These are phyloP conservation scores for Trimorus sp. DNA, from an alignment of 2,888 invertebrate species.

Conservation along the genomic window DNA sequence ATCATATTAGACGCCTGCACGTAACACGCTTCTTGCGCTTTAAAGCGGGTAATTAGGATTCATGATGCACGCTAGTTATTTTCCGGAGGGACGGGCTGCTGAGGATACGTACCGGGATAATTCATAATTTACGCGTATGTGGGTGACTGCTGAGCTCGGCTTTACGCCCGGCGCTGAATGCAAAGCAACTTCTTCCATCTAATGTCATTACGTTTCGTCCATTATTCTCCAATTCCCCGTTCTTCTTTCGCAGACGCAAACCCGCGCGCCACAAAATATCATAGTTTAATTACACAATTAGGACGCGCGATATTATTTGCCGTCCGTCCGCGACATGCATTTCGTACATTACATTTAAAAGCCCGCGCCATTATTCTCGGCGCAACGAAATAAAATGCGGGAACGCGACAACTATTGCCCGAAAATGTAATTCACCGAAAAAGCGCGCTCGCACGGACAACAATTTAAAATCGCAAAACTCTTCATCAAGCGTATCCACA, in stretches of 20 bases:
- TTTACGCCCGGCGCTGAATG: constrained; percentile 46
- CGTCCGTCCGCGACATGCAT: too few relatives aligned
- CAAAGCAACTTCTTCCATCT: constrained; percentile 53
- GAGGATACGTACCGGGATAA: constrained; percentile 66
- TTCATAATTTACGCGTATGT: constrained; percentile 62
- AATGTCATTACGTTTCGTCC: constrained; percentile 39
- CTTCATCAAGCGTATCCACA: constrained; percentile 36
- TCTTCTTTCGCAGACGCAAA: constrained; percentile 10
- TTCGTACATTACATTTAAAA: too few relatives aligned
- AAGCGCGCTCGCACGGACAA: too few relatives aligned
- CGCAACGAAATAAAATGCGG: too few relatives aligned
- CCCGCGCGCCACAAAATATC: background rate
- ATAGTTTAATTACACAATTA: constrained; percentile 8
- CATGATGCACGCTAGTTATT: constrained; percentile 74
- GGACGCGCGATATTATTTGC: background rate
- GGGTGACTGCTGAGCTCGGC: constrained; percentile 43
- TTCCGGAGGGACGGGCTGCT: constrained; percentile 73
- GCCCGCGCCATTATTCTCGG: too few relatives aligned
- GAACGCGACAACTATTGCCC: too few relatives aligned
- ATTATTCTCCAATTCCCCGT: constrained; percentile 32
- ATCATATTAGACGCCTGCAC: constrained; percentile 51
- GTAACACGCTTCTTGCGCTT: constrained; percentile 63
- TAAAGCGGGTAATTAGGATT: constrained; percentile 75
- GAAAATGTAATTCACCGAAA: too few relatives aligned
- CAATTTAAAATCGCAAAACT: constrained; percentile 19